phyloP scores from a whole-genome alignment of 2,113 vertebrate genomes.

The Pelobates fuscus region DNA sequence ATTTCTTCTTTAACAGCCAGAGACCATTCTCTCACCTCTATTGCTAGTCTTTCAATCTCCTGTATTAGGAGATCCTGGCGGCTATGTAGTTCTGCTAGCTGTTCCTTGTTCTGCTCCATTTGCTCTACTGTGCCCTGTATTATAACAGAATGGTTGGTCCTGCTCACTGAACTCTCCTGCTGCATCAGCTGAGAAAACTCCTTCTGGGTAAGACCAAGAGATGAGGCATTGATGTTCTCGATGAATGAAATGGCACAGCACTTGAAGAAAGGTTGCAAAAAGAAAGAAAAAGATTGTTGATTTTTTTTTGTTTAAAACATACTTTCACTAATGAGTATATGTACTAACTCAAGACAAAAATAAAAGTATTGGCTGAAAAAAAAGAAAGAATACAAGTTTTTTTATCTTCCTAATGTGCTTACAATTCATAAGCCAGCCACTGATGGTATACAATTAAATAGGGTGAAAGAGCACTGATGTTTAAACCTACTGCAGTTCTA shows the following conservation, averaged over 20 bases:
- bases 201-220: slow-evolving; percentile 70
- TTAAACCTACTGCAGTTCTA: no score
- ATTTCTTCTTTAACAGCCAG: slow-evolving; percentile 65
- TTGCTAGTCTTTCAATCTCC: slow-evolving; percentile 59
- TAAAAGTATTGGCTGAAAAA: no score
- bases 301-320: no score
- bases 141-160: neutral
- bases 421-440: no score
- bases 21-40: slow-evolving; percentile 69
- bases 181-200: slow-evolving; percentile 74
- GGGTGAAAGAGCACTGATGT: no score
- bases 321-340: neutral
- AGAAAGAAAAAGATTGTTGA: neutral
- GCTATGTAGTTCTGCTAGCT: slow-evolving; percentile 65
- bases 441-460: no score
- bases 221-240: slow-evolving; percentile 72
- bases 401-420: no score
- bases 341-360: no score
- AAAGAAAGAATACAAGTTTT: no score
- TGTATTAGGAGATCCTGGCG: slow-evolving; percentile 70
- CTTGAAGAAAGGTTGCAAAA: slow-evolving; percentile 44
- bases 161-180: slow-evolving; percentile 50
- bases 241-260: slow-evolving; percentile 76
- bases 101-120: slow-evolving; percentile 58
- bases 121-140: slow-evolving; percentile 49